These are phyloP conservation scores for Drosophila sucinea DNA, from an alignment of 1,140 invertebrate genomes.

Conservation along the genomic window DNA sequence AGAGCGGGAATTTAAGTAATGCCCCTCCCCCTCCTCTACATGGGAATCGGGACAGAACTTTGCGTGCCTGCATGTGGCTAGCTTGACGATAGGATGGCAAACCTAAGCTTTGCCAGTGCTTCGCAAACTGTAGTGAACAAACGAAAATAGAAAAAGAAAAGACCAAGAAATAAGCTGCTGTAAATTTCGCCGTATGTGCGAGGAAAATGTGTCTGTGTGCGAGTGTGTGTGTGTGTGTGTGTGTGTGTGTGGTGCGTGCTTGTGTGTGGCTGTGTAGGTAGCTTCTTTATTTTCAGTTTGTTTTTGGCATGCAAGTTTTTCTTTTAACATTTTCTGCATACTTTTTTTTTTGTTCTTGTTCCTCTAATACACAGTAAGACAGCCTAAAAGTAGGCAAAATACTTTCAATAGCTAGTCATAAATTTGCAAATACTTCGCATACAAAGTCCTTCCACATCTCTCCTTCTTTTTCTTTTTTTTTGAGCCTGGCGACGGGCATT, in stretches of 20 bases:
- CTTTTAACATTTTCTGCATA: constrained; percentile 16
- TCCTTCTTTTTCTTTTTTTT: constrained; percentile 17
- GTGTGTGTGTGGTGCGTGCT: not conserved
- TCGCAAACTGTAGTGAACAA: constrained; percentile 34
- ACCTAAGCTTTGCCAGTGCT: constrained; percentile 31
- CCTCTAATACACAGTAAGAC: constrained; percentile 37
- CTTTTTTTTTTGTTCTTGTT: not conserved
- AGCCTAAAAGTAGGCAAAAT: constrained; percentile 39
- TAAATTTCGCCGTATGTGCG: not conserved
- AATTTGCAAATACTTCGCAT: constrained; percentile 70
- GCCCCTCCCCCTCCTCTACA: constrained; percentile 19
- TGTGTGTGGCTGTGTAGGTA: constrained; percentile 31
- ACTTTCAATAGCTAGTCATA: constrained; percentile 54
- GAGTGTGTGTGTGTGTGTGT: not conserved
- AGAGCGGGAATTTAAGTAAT: constrained; percentile 46
- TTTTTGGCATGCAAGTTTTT: constrained; percentile 38
- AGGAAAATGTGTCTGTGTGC: not conserved
- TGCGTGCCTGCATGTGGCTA: constrained; percentile 72
- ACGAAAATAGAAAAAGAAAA: not conserved
- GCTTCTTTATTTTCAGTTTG: constrained; percentile 14
- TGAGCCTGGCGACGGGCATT: constrained; percentile 33
- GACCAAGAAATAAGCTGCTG: not conserved
- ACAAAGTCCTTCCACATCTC: constrained; percentile 41
- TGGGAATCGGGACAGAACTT: constrained; percentile 38
- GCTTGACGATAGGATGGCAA: constrained; percentile 43